Conservation (phyloP, 1,140 invertebrate species). For the Calliphora vicina region DNA sequence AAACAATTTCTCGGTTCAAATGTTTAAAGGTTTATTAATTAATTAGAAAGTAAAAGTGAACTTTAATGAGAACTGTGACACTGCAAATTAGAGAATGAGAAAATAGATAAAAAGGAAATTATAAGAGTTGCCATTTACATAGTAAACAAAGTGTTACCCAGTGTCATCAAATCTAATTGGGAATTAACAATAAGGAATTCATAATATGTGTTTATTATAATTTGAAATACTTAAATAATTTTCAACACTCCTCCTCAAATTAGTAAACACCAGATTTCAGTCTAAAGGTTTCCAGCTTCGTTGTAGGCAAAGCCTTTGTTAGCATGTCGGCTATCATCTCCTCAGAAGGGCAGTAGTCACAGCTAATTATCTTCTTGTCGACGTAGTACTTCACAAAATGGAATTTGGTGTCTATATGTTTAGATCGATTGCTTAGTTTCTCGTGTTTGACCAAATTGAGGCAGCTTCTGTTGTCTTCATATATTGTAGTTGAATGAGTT, state of each 20-base stretch:
- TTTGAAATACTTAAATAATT: background rate
- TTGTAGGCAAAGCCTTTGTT: conserved; percentile 42
- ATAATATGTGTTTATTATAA: background rate
- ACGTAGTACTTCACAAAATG: conserved; percentile 45
- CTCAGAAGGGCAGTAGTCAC: conserved; percentile 41
- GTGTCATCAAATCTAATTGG: background rate
- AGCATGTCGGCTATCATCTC: conserved; percentile 45
- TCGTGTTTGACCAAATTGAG: conserved; percentile 44
- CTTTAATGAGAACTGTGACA: background rate
- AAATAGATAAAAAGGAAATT: background rate
- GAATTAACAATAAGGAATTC: background rate
- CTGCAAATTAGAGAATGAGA: background rate
- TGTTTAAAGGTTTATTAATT: background rate
- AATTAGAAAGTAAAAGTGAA: background rate
- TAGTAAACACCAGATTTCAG: conserved; percentile 22
- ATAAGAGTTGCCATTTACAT: background rate
- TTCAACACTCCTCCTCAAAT: conserved; percentile 33
- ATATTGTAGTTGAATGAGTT: background rate
- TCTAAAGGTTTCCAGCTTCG: conserved; percentile 12
- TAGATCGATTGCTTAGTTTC: conserved; percentile 47
- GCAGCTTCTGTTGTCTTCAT: conserved; percentile 38
- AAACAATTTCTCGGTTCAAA: background rate
- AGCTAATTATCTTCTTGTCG: background rate
- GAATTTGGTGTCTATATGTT: conserved; percentile 37
- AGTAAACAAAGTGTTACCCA: background rate